Conservation (phyloP, 2,113 vertebrate species). For the Atractosteus spatula region DNA sequence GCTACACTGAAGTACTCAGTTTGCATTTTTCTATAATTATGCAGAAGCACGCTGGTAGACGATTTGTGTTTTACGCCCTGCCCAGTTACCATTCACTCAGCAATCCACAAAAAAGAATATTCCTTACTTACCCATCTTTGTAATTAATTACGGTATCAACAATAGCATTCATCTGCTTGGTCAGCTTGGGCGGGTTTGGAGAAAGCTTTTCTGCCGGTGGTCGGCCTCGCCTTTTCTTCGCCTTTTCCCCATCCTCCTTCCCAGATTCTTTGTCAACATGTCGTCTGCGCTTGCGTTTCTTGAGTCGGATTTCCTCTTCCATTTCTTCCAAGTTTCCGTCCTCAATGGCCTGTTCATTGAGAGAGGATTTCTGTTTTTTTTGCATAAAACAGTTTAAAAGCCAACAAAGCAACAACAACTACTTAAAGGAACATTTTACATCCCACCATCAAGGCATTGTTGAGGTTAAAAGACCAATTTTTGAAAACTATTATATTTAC, state of each 20-base stretch:
- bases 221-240: conserved; percentile 90
- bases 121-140: conserved; percentile 79
- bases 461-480: too few species aligned
- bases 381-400: not conserved
- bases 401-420: too few species aligned
- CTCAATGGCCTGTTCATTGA: conserved; percentile 81
- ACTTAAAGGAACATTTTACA: too few species aligned
- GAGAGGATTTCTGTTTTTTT: not conserved
- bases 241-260: conserved; percentile 80
- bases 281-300: conserved; percentile 90
- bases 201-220: conserved; percentile 92
- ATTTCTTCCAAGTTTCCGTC: conserved; percentile 98
- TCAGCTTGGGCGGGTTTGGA: conserved; percentile 90
- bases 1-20: too few species aligned
- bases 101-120: too few species aligned
- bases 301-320: conserved; percentile 95
- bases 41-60: too few species aligned
- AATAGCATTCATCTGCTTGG: conserved; percentile 94
- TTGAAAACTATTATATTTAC: too few species aligned
- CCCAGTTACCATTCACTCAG: too few species aligned
- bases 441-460: too few species aligned
- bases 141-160: conserved; percentile 97
- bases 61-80: too few species aligned
- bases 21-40: too few species aligned
- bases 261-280: conserved; percentile 84